Evolutionary conservation across 1,140 invertebrate species (phyloP), one percentile per base, ranked within the genome.

Genomic region (Nautilus pompilius): DNA sequence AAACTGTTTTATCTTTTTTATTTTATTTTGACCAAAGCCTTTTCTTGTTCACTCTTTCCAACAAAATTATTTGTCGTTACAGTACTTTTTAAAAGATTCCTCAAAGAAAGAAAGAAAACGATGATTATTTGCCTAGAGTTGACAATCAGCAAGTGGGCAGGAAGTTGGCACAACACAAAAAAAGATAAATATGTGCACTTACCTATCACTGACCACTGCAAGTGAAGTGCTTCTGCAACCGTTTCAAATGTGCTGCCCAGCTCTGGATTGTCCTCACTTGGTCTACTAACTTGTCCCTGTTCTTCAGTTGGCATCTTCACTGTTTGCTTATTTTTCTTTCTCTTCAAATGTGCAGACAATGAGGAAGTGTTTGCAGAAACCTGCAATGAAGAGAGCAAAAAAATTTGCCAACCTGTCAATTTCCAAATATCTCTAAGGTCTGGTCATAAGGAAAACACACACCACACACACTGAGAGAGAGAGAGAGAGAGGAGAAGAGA

Each of bases 131-230:
- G n/a, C n/a, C n/a, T n/a, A n/a, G n/a, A n/a, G 36, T n/a, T 15
- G n/a, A 41, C 36, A 41, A 41, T n/a, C 36, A 41, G 1, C 36
- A 13, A n/a, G n/a, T 15, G 36, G 1, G 36, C 13, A n/a, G n/a
- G 36, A 1, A n/a, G 36, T n/a, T 41, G 36, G 1, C 36, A 41
- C n/a, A n/a, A 41, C 17, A 54, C 2, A 48, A 22, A 5, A 8
- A 22, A 3, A n/a, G n/a, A n/a, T n/a, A n/a, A n/a, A n/a, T n/a
- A n/a, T n/a, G n/a, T n/a, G n/a, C 36, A 41, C 62, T 60, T 62
- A 79, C 77, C 77, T 63, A 79, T 79, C 20, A 79, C 77, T 63
- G 77, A 77, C 63, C 72, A 70, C 65, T 79, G 77, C 15, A 79
- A 66, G 63, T 72, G 75, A 45, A 79, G 58, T 22, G 77, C 77